These are phyloP conservation scores for Spialia ferax DNA, from an alignment of 2,888 invertebrate species.

Conservation along the genomic window DNA sequence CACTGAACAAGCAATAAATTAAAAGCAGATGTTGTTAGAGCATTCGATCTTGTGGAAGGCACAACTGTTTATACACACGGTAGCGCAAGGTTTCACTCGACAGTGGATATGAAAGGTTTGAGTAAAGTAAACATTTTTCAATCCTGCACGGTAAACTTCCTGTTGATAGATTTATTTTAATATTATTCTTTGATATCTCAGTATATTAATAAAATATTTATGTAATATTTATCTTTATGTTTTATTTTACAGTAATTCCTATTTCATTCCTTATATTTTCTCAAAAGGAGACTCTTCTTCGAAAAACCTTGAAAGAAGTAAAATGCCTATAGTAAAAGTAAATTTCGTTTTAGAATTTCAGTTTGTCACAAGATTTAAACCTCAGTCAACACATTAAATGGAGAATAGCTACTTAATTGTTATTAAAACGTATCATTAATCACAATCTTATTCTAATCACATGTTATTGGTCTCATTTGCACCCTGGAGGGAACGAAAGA, in stretches of 20 bases:
- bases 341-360: too few species aligned
- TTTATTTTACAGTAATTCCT: neutral
- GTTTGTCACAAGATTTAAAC: too few species aligned
- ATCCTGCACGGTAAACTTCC: constrained; percentile 22
- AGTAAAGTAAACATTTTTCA: constrained; percentile 31
- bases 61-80: constrained; percentile 11
- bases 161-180: constrained; percentile 12
- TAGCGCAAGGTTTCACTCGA: neutral
- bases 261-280: too few species aligned
- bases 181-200: neutral
- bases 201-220: neutral
- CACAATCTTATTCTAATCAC: too few species aligned
- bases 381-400: too few species aligned
- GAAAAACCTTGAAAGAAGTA: too few species aligned
- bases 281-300: too few species aligned
- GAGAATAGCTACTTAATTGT: too few species aligned
- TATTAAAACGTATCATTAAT: too few species aligned
- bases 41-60: constrained; percentile 8
- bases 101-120: constrained; percentile 17
- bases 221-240: neutral
- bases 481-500: too few species aligned
- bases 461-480: too few species aligned
- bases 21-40: constrained; percentile 5
- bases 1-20: neutral
- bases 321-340: too few species aligned